phyloP scores from a whole-genome alignment of 2,113 vertebrate species.

The Cyanoramphus novaezelandiae region DNA sequence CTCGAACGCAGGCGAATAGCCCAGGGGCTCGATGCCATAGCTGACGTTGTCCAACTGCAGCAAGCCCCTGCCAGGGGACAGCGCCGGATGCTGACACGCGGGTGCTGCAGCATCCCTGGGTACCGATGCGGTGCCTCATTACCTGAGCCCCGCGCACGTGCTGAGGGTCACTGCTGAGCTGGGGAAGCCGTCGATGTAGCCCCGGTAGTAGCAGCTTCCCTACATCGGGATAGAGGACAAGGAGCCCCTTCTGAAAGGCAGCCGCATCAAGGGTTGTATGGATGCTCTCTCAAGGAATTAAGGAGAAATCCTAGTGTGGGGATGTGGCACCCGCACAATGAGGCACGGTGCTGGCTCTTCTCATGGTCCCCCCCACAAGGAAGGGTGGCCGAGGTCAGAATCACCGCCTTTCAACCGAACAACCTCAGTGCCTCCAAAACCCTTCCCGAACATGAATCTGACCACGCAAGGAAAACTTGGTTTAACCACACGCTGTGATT shows the following conservation, averaged over 20 bases:
- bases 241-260: not conserved
- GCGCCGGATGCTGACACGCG: accelerated
- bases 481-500: not conserved
- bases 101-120: not conserved
- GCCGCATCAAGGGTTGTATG: not conserved
- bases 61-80: constrained; percentile 51
- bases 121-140: not conserved
- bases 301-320: not conserved
- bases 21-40: constrained; percentile 63
- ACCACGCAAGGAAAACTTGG: not conserved
- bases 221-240: not conserved
- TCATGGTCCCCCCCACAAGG: not conserved
- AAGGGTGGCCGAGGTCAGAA: not conserved
- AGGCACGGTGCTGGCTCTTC: not conserved
- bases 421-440: not conserved
- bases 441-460: not conserved
- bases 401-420: not conserved
- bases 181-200: constrained; percentile 61
- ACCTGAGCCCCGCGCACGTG: constrained; percentile 70
- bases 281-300: not conserved
- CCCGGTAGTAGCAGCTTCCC: constrained; percentile 70
- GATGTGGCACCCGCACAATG: not conserved
- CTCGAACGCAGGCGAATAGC: not conserved
- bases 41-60: constrained; percentile 68
- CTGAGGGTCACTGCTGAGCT: constrained; percentile 62